Base-by-base conservation (phyloP, 2,888 invertebrate species). In the Morpho helenor region DNA sequence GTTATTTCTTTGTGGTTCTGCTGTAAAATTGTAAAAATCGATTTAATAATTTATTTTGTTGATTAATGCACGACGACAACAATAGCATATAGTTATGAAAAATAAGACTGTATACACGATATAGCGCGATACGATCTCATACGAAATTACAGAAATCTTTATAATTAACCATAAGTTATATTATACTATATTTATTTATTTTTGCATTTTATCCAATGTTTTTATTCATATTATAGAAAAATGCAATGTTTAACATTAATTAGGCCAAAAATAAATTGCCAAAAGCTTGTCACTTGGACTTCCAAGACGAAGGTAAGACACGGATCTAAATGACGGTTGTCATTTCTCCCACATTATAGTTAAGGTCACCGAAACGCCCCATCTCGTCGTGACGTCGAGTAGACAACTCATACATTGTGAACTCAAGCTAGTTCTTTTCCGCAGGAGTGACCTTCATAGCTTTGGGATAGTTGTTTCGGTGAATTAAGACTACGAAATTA, bases 271-370 rank as follows among this genome's bases (percentile, higher is more conserved):
- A 41, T 6, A 48, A 51, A 23, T 51, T 64, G 51, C 48, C 54
- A 2, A 9, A 9, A 48, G 51, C 70, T 66, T 66, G 57, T 72
- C 7, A 63, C 68, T 79, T 75, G 60, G 4, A 67, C 77, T 78
- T 73, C 53, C 61, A 40, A 2, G 16, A 53, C 56, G 49, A 64
- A 71, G 67, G 74, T 79, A 82, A 77, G 70, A 75, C 75, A 84
- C 87, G 85, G 84, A 87, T 86, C 82, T 82, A 79, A 73, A 77
- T 79, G 78, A 74, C 72, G 75, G 75, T 74, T 82, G 76, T 80
- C 79, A 82, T 81, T 85, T 81, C 82, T 78, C 75, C 72, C 69
- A 75, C 72, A 72, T 68, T 68, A 68, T 69, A 66, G 69, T 63
- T 72, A 77, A 85, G 82, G 84, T 77, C 81, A 72, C 69, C 62